phyloP scores from a whole-genome alignment of 2,797 vertebrate genomes.

The Helostoma temminkii region DNA sequence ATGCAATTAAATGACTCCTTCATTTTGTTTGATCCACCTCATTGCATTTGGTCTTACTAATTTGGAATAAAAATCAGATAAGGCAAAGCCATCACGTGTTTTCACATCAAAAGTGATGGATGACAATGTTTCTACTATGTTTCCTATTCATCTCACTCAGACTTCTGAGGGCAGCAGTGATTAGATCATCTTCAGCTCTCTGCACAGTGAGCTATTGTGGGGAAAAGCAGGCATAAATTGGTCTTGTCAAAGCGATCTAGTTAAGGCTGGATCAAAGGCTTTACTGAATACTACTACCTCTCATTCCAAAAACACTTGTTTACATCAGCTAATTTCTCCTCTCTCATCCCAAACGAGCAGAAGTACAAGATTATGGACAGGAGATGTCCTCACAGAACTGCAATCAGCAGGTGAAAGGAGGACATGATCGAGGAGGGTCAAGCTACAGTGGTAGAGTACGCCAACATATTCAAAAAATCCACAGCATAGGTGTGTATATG shows the following conservation, averaged over 20 bases:
- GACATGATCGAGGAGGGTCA: neutral
- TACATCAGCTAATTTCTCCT: slow-evolving; percentile 43
- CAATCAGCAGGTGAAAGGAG: slow-evolving; percentile 67
- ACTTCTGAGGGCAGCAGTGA: slow-evolving; percentile 73
- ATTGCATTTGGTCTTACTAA: slow-evolving; percentile 75
- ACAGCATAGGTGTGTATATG: slow-evolving; percentile 2
- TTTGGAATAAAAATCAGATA: slow-evolving; percentile 78
- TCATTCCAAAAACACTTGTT: slow-evolving; percentile 50
- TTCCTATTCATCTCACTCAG: slow-evolving; percentile 72
- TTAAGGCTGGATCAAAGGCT: slow-evolving; percentile 72
- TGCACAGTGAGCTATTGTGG: slow-evolving; percentile 76
- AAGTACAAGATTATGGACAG: slow-evolving; percentile 61
- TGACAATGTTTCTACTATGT: slow-evolving; percentile 73
- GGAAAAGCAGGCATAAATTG: slow-evolving; percentile 61
- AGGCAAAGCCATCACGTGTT: slow-evolving; percentile 71
- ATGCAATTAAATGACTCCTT: slow-evolving; percentile 72
- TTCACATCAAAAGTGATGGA: slow-evolving; percentile 78
- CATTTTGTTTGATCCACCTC: slow-evolving; percentile 73
- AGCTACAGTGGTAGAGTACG: neutral
- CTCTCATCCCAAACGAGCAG: slow-evolving; percentile 2
- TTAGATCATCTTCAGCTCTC: slow-evolving; percentile 75
- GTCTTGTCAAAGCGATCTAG: slow-evolving; percentile 68
- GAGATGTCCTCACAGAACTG: slow-evolving; percentile 77
- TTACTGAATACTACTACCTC: slow-evolving; percentile 49
- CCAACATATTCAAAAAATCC: no score